A percentile compares a stretch with the other conserved stretches of the same genome.
phyloP scores from a whole-genome alignment of 2,888 invertebrate species.

The Hirtodrosophila duncani region DNA sequence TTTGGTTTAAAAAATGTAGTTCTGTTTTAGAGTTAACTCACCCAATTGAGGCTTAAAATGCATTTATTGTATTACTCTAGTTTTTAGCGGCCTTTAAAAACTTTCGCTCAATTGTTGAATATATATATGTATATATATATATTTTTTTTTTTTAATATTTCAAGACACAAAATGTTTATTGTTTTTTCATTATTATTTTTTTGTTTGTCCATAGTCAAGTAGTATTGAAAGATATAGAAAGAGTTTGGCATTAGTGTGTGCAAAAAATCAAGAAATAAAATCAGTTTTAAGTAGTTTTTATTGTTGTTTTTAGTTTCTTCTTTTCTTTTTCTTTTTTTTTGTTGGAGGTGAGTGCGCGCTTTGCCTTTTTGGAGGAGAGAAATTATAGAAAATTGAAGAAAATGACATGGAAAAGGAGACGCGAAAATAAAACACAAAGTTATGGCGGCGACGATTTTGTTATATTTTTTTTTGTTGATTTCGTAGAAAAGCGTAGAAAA shows the following conservation, averaged over 20 bases:
- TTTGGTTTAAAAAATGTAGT: slow-evolving; percentile 5
- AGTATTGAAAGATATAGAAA: slow-evolving; percentile 66
- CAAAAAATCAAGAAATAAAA: slow-evolving; percentile 24
- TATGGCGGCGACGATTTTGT: slow-evolving; percentile 44
- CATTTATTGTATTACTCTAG: slow-evolving; percentile 60
- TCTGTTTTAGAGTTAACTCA: slow-evolving; percentile 56
- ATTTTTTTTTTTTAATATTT: slow-evolving; percentile 31
- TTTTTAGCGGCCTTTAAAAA: slow-evolving; percentile 67
- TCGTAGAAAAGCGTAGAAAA: too few relatives aligned
- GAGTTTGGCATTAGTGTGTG: slow-evolving; percentile 72
- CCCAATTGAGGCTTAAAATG: slow-evolving; percentile 68
- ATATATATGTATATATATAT: slow-evolving; percentile 31
- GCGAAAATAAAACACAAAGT: slow-evolving; percentile 20
- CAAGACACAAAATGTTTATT: slow-evolving; percentile 51
- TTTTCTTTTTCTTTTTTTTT: too few relatives aligned
- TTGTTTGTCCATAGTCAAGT: slow-evolving; percentile 49
- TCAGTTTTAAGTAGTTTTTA: background rate
- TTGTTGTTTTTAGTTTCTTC: too few relatives aligned
- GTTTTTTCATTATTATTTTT: slow-evolving; percentile 17
- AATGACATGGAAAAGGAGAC: slow-evolving; percentile 20
- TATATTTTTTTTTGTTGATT: too few relatives aligned
- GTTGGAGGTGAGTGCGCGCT: too few relatives aligned
- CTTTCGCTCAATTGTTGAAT: slow-evolving; percentile 66
- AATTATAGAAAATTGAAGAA: too few relatives aligned
- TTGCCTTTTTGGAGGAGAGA: too few relatives aligned